Evolutionary conservation across 1,140 invertebrate species (phyloP).

Genomic region (Laupala kohalensis): DNA sequence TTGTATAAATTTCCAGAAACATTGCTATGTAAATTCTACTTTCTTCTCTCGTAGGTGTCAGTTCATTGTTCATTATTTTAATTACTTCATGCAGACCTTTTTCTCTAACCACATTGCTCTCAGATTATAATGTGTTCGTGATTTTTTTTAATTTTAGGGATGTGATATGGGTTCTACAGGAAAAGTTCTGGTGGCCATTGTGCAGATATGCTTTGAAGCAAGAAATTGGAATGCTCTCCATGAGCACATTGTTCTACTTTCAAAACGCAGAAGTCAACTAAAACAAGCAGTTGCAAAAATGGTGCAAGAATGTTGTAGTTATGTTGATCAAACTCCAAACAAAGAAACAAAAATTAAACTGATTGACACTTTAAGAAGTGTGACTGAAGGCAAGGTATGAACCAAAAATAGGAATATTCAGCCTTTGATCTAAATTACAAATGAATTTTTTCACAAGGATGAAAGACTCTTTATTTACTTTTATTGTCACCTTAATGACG

Average conservation of each 20-base stretch:
- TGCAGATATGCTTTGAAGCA: conserved; percentile 86
- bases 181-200: conserved; percentile 83
- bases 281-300: conserved; percentile 98
- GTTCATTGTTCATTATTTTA: no score
- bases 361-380: conserved; percentile 88
- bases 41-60: no score
- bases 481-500: no score
- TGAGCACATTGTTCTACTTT: conserved; percentile 84
- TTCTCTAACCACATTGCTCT: not conserved
- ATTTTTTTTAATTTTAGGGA: conserved; percentile 39
- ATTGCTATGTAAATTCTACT: no score
- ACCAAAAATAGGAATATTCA: no score
- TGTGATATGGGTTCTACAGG: conserved; percentile 92
- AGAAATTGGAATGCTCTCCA: conserved; percentile 87
- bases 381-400: conserved; percentile 88
- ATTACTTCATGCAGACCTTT: no score
- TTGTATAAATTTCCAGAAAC: no score
- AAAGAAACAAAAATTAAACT: conserved; percentile 85
- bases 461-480: no score
- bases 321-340: conserved; percentile 85
- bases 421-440: no score
- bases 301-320: conserved; percentile 93
- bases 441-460: no score
- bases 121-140: not conserved
- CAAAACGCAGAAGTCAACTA: conserved; percentile 88